Base-by-base conservation (phyloP, 64 coral and sea anemone species). In the Montipora sp. region DNA sequence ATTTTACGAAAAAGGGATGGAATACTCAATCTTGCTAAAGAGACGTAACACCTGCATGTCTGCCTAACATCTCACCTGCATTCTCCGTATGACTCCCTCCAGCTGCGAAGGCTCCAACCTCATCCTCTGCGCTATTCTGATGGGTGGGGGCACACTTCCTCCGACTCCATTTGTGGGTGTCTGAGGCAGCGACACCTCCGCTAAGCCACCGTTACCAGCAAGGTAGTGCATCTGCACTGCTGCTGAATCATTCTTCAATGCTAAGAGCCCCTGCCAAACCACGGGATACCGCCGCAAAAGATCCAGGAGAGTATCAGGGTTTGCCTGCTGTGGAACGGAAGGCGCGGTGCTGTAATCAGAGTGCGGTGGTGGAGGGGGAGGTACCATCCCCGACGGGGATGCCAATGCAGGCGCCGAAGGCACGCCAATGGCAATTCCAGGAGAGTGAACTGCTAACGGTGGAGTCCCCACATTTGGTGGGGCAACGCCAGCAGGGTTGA, bases 211-310 rank as follows among this genome's bases (percentile, higher is more conserved):
- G 78, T 96, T 98, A 20, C 96, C 96, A 1, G 96, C 92, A 50
- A 98, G 65, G 47, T 98, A 98, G 53, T 98, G 96, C 96, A 98
- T 98, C 81, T 98, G 96, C 9, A 98, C 94, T 18, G 96, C 96
- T 5, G 96, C 96, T 13, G 94, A 90, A 47, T 98, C 96, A 59
- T 98, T 98, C 88, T 98, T 98, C 59, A 98, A 78, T 0, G 94
- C 96, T 18, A 98, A 69, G 27, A 98, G 83, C 11, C 96, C 96
- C 47, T 98, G 96, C 96, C 96, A 98, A 51, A 98, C 93, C 4
- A 98, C 96, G n/a, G 96, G 96, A 63, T 98, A 95, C 43, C 96
- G 96, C 1, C 96, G 78, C 15, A 98, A 70, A 43, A 98, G 85
- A 58, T 98, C 96, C 57, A 98, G 73, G 27, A 98, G 68, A 6